Conservation (phyloP, 2,888 invertebrate genomes). For the Archips xylosteana region DNA sequence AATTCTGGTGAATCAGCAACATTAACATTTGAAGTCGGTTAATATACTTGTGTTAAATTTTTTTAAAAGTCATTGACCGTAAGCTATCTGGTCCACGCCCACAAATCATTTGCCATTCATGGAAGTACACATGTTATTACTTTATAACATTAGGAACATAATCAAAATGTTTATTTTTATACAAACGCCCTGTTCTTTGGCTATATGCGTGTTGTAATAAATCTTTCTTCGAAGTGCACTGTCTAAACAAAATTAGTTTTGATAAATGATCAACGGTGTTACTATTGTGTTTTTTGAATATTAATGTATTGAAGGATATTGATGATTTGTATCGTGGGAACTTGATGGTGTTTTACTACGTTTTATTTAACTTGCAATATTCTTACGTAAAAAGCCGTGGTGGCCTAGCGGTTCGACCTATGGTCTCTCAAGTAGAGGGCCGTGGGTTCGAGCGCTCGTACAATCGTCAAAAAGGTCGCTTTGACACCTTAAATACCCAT, state of each 20-base stretch:
- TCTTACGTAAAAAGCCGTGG: too few relatives aligned
- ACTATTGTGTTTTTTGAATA: constrained; percentile 8
- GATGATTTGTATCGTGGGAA: constrained; percentile 4
- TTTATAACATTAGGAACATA: background rate
- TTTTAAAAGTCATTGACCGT: background rate
- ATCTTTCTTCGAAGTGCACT: background rate
- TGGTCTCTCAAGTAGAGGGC: too few relatives aligned
- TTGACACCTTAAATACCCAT: too few relatives aligned
- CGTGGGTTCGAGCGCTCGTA: too few relatives aligned
- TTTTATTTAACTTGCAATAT: too few relatives aligned
- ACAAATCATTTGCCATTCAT: background rate
- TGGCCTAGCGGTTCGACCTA: too few relatives aligned
- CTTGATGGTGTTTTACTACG: background rate
- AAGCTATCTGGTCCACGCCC: background rate
- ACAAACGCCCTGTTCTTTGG: background rate
- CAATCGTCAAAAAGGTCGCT: too few relatives aligned
- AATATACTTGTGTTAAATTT: too few relatives aligned
- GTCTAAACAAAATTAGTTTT: constrained; percentile 18
- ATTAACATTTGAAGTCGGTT: too few relatives aligned
- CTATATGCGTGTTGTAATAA: constrained; percentile 4
- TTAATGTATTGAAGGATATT: constrained; percentile 10
- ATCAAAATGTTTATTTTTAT: constrained; percentile 2
- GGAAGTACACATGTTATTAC: background rate
- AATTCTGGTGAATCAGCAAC: too few relatives aligned
- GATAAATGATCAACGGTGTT: constrained; percentile 2